Evolutionary conservation across 1,140 invertebrate species (phyloP).

Genomic region (Dreissena polymorpha): DNA sequence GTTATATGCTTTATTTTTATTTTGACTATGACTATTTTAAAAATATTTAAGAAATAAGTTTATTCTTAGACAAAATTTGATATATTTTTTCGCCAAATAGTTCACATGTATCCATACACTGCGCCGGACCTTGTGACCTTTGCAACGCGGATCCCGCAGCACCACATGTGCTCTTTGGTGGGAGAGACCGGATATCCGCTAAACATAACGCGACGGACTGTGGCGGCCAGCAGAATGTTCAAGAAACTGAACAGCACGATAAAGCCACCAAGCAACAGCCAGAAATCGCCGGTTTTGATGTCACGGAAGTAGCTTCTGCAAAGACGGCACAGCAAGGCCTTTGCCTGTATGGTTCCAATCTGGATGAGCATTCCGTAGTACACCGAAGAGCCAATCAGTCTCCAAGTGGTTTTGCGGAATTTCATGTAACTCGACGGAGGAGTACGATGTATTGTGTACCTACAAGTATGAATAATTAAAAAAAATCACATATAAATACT

Average conservation of each 20-base stretch:
- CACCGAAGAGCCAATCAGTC: slow-evolving; percentile 14
- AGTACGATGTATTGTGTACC: too few relatives aligned
- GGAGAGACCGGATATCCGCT: neutral
- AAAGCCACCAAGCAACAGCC: slow-evolving; percentile 14
- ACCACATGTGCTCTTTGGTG: neutral
- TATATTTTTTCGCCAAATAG: too few relatives aligned
- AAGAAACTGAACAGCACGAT: slow-evolving; percentile 28
- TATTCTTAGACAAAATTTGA: too few relatives aligned
- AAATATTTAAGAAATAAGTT: too few relatives aligned
- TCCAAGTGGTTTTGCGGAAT: slow-evolving; percentile 9
- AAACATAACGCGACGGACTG: neutral
- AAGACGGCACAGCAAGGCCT: slow-evolving; percentile 11
- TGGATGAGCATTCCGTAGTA: slow-evolving; percentile 29
- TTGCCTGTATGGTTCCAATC: slow-evolving; percentile 41
- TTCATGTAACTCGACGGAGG: neutral
- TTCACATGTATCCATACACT: slow-evolving; percentile 36
- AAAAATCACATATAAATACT: too few relatives aligned
- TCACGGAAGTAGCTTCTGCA: neutral
- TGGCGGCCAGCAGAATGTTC: slow-evolving; percentile 14
- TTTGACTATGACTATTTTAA: too few relatives aligned
- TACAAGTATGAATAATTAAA: too few relatives aligned
- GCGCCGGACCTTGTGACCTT: slow-evolving; percentile 46
- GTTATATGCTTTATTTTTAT: too few relatives aligned
- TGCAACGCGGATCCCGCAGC: slow-evolving; percentile 4
- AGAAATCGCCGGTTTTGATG: slow-evolving; percentile 8